These are phyloP conservation scores for Tetramorium parvispinum DNA, from an alignment of 1,140 invertebrate genomes.

Conservation along the genomic window DNA sequence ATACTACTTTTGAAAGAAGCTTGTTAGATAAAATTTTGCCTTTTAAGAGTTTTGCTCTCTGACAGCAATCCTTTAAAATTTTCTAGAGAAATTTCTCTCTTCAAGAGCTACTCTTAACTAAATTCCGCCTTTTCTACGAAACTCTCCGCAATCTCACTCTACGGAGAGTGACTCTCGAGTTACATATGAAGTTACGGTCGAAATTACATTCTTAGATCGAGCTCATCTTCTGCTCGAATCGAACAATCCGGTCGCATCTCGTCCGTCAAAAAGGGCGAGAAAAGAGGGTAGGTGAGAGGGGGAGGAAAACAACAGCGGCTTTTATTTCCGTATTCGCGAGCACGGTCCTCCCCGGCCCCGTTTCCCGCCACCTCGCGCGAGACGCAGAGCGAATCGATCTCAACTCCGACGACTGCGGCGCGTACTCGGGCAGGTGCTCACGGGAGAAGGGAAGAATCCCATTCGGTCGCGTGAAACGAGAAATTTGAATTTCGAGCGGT, in stretches of 20 bases:
- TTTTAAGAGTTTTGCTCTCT: conserved; percentile 1
- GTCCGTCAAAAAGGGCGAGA: background rate
- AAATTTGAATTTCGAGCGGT: conserved; percentile 70
- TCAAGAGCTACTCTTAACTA: background rate
- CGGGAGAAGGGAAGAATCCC: conserved; percentile 70
- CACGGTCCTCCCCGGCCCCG: background rate
- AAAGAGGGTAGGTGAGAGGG: background rate
- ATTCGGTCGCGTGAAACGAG: conserved; percentile 73
- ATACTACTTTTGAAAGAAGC: background rate
- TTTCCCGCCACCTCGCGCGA: conserved; percentile 40
- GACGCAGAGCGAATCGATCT: conserved; percentile 71
- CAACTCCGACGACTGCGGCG: conserved; percentile 57
- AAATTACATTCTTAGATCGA: conserved; percentile 31
- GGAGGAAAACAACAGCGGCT: conserved; percentile 47
- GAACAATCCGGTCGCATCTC: conserved; percentile 41
- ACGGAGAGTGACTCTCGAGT: conserved; percentile 4
- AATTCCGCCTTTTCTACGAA: background rate
- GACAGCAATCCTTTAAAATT: conserved; percentile 1
- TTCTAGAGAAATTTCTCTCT: background rate
- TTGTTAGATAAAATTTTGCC: background rate
- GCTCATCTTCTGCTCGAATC: conserved; percentile 27
- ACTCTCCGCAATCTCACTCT: background rate
- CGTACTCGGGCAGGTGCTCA: conserved; percentile 65
- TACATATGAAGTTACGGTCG: conserved; percentile 6
- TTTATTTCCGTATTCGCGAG: conserved; percentile 68